These are phyloP conservation scores for Lophius piscatorius DNA, from an alignment of 2,113 vertebrate genomes.

Conservation along the genomic window DNA sequence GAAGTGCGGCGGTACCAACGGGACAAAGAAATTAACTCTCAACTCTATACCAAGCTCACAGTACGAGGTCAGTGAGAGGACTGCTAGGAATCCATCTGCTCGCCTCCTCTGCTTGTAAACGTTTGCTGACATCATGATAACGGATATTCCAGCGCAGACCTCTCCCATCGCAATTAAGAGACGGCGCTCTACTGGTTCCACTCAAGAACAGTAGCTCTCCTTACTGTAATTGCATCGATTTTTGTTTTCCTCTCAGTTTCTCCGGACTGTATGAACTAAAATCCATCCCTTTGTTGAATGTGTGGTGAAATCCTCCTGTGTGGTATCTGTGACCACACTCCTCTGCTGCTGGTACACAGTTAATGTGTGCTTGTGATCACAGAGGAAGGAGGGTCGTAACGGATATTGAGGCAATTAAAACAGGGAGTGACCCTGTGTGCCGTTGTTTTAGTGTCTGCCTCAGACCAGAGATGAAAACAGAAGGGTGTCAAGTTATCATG, in stretches of 20 bases:
- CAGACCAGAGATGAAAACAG: conserved; percentile 55
- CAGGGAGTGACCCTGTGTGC: conserved; percentile 42
- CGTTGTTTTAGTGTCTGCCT: conserved; percentile 42
- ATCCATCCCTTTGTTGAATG: conserved; percentile 51
- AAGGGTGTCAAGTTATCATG: conserved; percentile 43
- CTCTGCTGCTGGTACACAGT: conserved; percentile 2
- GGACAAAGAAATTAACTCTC: conserved; percentile 98
- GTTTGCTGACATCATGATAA: conserved; percentile 59
- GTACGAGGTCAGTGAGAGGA: conserved; percentile 85
- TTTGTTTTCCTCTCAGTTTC: conserved; percentile 45
- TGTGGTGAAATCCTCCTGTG: conserved; percentile 51
- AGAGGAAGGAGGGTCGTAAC: conserved; percentile 5
- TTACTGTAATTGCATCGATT: conserved; percentile 64
- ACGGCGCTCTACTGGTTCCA: conserved; percentile 31
- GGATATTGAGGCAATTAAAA: conserved; percentile 42
- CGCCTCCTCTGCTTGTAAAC: background rate
- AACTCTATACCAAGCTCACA: conserved; percentile 96
- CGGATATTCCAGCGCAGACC: conserved; percentile 36
- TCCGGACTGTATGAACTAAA: conserved; percentile 40
- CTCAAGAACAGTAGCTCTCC: conserved; percentile 52
- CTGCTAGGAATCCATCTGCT: background rate
- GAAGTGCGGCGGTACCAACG: conserved; percentile 91
- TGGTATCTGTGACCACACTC: conserved; percentile 52
- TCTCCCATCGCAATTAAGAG: conserved; percentile 36
- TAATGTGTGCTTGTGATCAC: background rate